These are phyloP conservation scores for Hypselothyrea guttata DNA, from an alignment of 2,888 invertebrate genomes.

Conservation along the genomic window DNA sequence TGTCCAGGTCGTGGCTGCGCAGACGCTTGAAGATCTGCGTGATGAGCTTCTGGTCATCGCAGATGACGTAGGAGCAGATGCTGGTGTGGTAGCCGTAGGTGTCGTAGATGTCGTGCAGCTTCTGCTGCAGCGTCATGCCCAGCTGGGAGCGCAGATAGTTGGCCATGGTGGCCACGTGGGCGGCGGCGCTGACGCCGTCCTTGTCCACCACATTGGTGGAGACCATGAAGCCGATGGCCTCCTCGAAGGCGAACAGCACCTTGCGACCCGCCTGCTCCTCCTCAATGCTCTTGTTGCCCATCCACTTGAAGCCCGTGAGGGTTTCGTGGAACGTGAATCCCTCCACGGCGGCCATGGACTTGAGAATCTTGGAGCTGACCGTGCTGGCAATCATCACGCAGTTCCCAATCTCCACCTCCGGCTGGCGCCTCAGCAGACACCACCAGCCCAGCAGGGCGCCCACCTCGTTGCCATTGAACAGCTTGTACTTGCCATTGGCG, in stretches of 20 bases:
- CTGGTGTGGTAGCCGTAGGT: constrained; percentile 95
- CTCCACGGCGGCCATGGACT: constrained; percentile 89
- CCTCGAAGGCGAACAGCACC: constrained; percentile 97
- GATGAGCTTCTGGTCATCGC: constrained; percentile 88
- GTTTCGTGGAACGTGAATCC: constrained; percentile 93
- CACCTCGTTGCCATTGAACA: constrained; percentile 96
- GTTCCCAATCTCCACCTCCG: constrained; percentile 83
- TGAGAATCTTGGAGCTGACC: constrained; percentile 97
- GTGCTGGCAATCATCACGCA: constrained; percentile 95
- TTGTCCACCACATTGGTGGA: constrained; percentile 95
- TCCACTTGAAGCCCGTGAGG: constrained; percentile 99
- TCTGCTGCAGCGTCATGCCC: constrained; percentile 84
- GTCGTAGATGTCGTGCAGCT: constrained; percentile 89
- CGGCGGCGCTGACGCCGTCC: constrained; percentile 96
- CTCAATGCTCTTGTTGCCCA: constrained; percentile 93
- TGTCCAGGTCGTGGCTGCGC: constrained; percentile 86
- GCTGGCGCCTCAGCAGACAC: constrained; percentile 85
- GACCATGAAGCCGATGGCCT: constrained; percentile 99
- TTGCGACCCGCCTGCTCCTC: constrained; percentile 87
- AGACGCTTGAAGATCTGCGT: constrained; percentile 91
- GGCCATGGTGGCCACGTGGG: constrained; percentile 89
- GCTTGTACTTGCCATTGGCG: constrained; percentile 72
- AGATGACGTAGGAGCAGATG: constrained; percentile 94
- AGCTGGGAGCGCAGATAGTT: constrained; percentile 86
- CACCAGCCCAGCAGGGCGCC: constrained; percentile 98